Conservation (phyloP, 1,140 invertebrate genomes). For the Drosophila nigrodunni region DNA sequence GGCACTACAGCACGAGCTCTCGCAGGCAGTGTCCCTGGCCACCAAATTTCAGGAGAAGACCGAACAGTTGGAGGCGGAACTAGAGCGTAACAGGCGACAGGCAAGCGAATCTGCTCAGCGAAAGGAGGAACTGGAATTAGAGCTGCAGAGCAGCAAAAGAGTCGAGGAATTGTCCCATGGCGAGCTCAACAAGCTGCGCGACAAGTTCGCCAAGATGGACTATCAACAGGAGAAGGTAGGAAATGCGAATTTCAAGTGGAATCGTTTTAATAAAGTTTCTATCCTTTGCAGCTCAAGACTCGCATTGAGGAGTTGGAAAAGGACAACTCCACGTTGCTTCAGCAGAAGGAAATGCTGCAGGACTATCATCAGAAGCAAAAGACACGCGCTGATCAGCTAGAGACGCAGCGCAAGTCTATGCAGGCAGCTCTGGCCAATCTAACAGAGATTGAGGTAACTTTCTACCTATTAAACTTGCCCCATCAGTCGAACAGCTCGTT, state of each 20-base stretch:
- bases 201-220: slow-evolving; percentile 72
- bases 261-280: neutral
- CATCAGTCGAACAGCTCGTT: neutral
- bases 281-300: slow-evolving; percentile 50
- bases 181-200: slow-evolving; percentile 76
- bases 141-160: slow-evolving; percentile 63
- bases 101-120: slow-evolving; percentile 48
- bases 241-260: no score
- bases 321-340: slow-evolving; percentile 58
- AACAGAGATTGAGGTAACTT: slow-evolving; percentile 73
- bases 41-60: slow-evolving; percentile 80
- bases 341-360: slow-evolving; percentile 79
- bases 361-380: slow-evolving; percentile 82
- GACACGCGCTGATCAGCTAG: slow-evolving; percentile 64
- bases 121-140: slow-evolving; percentile 71
- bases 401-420: slow-evolving; percentile 69
- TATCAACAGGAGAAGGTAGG: slow-evolving; percentile 73
- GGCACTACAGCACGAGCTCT: slow-evolving; percentile 70
- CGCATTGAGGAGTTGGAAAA: slow-evolving; percentile 71
- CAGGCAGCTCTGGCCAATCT: slow-evolving; percentile 71
- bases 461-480: neutral
- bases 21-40: slow-evolving; percentile 69
- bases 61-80: slow-evolving; percentile 69
- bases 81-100: slow-evolving; percentile 42
- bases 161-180: slow-evolving; percentile 66